Conservation (phyloP, 2,888 invertebrate species). For the Papilio demoleus region DNA sequence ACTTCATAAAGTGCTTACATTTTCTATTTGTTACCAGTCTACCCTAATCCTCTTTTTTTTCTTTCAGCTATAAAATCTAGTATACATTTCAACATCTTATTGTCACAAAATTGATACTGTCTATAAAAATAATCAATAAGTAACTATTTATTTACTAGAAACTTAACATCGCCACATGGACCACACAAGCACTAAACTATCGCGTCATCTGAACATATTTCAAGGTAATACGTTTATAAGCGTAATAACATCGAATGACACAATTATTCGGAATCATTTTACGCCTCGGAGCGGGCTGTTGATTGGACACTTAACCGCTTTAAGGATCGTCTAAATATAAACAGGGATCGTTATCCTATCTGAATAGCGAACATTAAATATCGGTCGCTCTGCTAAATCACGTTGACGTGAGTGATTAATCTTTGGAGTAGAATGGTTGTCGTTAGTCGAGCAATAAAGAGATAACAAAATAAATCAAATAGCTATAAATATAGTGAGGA, state of each 20-base stretch:
- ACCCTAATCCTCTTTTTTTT: not conserved
- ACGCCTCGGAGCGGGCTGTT: conserved; percentile 45
- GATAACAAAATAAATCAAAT: conserved; percentile 83
- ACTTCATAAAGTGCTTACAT: not conserved
- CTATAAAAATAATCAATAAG: not conserved
- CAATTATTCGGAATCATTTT: conserved; percentile 31
- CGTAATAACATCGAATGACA: conserved; percentile 31
- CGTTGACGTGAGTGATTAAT: conserved; percentile 81
- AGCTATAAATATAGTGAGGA: conserved; percentile 77
- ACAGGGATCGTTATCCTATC: conserved; percentile 72
- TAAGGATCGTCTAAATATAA: conserved; percentile 74
- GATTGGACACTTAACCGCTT: conserved; percentile 71
- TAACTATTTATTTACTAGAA: not conserved
- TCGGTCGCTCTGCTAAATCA: conserved; percentile 82
- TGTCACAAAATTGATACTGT: not conserved
- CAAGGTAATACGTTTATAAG: conserved; percentile 16
- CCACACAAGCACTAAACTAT: conserved; percentile 5
- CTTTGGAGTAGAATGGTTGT: conserved; percentile 80
- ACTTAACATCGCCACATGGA: too few species aligned
- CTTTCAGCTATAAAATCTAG: not conserved
- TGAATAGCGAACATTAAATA: conserved; percentile 80
- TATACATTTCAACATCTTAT: not conserved
- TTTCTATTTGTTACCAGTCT: not conserved
- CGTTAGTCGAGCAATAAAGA: conserved; percentile 81
- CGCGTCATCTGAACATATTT: not conserved